A percentile compares a stretch with the other conserved stretches of the same genome.
Evolutionary conservation across 2,888 invertebrate species (phyloP).

Genomic region (Brachynemurus nebulosus): DNA sequence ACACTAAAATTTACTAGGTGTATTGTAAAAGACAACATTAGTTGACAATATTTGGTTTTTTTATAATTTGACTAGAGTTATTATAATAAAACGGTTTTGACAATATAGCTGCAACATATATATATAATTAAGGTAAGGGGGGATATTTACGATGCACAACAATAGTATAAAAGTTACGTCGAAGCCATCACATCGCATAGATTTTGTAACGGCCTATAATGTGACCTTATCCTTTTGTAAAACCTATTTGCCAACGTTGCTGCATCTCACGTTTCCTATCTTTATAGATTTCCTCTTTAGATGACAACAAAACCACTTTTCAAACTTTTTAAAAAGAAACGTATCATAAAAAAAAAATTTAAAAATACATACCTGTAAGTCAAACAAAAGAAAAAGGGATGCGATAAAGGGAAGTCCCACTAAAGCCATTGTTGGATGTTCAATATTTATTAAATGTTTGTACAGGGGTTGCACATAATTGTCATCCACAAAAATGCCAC

Average conservation of each 20-base stretch:
- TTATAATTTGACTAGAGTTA: too few relatives aligned
- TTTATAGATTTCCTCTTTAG: constrained; percentile 43
- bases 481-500: constrained; percentile 56
- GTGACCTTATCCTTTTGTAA: constrained; percentile 55
- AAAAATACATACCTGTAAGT: constrained; percentile 63
- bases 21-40: too few relatives aligned
- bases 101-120: too few relatives aligned
- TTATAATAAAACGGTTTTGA: too few relatives aligned
- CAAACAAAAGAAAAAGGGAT: constrained; percentile 75
- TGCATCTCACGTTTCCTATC: constrained; percentile 46
- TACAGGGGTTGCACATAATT: constrained; percentile 72
- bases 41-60: too few relatives aligned
- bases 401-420: constrained; percentile 73
- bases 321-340: constrained; percentile 50
- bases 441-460: constrained; percentile 73
- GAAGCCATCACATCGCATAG: constrained; percentile 53
- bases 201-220: constrained; percentile 47
- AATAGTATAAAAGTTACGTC: too few relatives aligned
- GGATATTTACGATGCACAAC: too few relatives aligned
- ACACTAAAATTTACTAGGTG: too few relatives aligned
- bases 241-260: constrained; percentile 41
- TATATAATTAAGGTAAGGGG: too few relatives aligned
- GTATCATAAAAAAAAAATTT: constrained; percentile 33
- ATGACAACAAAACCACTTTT: constrained; percentile 48
- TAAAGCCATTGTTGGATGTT: constrained; percentile 66